Percentiles rank a stretch among this genome's conserved stretches.
phyloP scores from a whole-genome alignment of 2,888 invertebrate species.

The Ypsolopha scabrella region DNA sequence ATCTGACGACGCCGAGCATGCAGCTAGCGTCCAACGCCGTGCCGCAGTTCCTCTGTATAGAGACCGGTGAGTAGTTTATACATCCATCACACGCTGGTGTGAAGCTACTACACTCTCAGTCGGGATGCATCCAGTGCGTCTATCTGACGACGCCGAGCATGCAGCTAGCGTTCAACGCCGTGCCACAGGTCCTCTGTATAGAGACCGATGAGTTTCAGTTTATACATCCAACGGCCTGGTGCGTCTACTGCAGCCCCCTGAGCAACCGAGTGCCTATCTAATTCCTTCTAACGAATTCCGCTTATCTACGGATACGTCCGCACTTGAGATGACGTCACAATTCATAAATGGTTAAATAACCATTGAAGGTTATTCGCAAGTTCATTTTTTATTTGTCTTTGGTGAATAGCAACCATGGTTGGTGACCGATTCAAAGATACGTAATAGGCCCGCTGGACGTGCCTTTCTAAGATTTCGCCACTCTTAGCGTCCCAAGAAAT shows the following conservation, averaged over 20 bases:
- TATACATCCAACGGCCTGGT: not conserved
- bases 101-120: constrained; percentile 39
- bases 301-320: too few relatives aligned
- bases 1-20: constrained; percentile 61
- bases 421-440: too few relatives aligned
- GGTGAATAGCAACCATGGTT: too few relatives aligned
- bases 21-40: constrained; percentile 62
- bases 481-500: too few relatives aligned
- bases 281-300: too few relatives aligned
- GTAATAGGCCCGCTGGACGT: too few relatives aligned
- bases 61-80: constrained; percentile 37
- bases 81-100: constrained; percentile 3
- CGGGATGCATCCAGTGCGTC: constrained; percentile 58
- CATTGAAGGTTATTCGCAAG: too few relatives aligned
- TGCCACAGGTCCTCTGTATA: constrained; percentile 61
- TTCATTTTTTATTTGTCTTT: too few relatives aligned
- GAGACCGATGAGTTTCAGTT: constrained; percentile 43
- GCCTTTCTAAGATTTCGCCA: too few relatives aligned
- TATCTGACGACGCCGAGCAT: constrained; percentile 61
- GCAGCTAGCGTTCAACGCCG: constrained; percentile 62
- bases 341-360: too few relatives aligned
- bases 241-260: not conserved
- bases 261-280: too few relatives aligned
- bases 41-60: constrained; percentile 61
- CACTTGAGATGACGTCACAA: too few relatives aligned